These are phyloP conservation scores for Agapetus fuscipes DNA, from an alignment of 2,888 invertebrate species.

Conservation along the genomic window DNA sequence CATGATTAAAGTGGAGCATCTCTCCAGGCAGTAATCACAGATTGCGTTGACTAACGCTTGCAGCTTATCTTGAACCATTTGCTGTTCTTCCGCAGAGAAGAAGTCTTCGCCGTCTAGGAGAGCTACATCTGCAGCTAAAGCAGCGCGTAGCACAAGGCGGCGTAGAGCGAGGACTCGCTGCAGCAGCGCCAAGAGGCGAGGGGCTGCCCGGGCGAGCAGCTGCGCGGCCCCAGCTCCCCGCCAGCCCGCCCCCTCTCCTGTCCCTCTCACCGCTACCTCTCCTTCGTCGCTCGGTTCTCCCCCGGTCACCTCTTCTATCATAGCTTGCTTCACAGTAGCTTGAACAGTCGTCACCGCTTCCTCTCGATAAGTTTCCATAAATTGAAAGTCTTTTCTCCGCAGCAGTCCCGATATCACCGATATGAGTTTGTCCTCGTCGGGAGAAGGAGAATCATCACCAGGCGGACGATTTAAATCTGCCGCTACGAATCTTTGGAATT, in stretches of 20 bases:
- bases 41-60: slow-evolving; percentile 70
- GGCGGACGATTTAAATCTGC: slow-evolving; percentile 83
- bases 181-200: slow-evolving; percentile 9
- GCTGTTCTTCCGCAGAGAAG: slow-evolving; percentile 59
- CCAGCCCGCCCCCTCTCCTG: slow-evolving; percentile 14
- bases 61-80: slow-evolving; percentile 58
- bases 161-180: slow-evolving; percentile 63
- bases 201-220: slow-evolving; percentile 55
- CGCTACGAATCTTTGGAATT: slow-evolving; percentile 86
- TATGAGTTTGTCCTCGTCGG: slow-evolving; percentile 77
- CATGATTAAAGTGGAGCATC: slow-evolving; percentile 80
- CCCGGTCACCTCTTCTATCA: slow-evolving; percentile 63
- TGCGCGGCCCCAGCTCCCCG: slow-evolving; percentile 23
- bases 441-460: slow-evolving; percentile 44
- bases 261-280: slow-evolving; percentile 33
- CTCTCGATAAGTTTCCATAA: slow-evolving; percentile 77
- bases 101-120: slow-evolving; percentile 57
- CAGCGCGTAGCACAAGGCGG: slow-evolving; percentile 68
- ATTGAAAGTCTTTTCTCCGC: slow-evolving; percentile 76
- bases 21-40: slow-evolving; percentile 87
- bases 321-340: slow-evolving; percentile 78
- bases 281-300: slow-evolving; percentile 45
- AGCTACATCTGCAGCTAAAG: slow-evolving; percentile 48
- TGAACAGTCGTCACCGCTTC: slow-evolving; percentile 86
- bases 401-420: slow-evolving; percentile 86